A percentile compares a stretch with the other conserved stretches of the same genome.
These are phyloP conservation scores for Apamea monoglypha DNA, from an alignment of 2,888 invertebrate species.

Conservation along the genomic window DNA sequence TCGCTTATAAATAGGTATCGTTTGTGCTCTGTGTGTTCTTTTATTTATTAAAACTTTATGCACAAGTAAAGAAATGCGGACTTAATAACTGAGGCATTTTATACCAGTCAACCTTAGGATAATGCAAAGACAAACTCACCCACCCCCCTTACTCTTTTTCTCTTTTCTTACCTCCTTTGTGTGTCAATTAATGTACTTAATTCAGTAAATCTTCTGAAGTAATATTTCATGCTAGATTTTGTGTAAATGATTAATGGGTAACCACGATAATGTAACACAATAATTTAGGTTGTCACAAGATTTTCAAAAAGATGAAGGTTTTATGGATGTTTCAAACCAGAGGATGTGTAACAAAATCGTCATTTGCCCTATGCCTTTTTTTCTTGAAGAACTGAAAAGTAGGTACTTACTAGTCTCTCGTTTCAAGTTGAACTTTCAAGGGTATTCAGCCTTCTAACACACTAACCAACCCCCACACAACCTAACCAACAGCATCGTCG, in stretches of 20 bases:
- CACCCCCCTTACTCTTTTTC: neutral
- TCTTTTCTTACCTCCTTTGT: neutral
- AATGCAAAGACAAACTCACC: no score
- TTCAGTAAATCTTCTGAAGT: neutral
- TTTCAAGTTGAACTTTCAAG: neutral
- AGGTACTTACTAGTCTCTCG: neutral
- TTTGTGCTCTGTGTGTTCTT: neutral
- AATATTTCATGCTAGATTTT: neutral
- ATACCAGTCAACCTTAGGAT: no score
- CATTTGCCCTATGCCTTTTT: neutral
- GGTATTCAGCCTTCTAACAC: neutral
- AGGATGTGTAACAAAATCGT: neutral
- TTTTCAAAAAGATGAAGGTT: neutral
- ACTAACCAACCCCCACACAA: neutral
- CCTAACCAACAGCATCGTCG: conserved; percentile 47
- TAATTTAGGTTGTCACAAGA: neutral
- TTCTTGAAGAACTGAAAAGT: neutral
- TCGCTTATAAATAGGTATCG: neutral
- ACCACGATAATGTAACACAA: neutral
- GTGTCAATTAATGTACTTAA: neutral
- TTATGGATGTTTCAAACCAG: neutral
- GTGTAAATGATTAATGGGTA: neutral
- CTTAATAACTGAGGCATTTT: no score
- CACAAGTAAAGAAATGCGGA: no score
- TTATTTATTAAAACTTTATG: no score